These are phyloP conservation scores for Hypothenemus hampei DNA, from an alignment of 1,140 invertebrate genomes.

Conservation along the genomic window DNA sequence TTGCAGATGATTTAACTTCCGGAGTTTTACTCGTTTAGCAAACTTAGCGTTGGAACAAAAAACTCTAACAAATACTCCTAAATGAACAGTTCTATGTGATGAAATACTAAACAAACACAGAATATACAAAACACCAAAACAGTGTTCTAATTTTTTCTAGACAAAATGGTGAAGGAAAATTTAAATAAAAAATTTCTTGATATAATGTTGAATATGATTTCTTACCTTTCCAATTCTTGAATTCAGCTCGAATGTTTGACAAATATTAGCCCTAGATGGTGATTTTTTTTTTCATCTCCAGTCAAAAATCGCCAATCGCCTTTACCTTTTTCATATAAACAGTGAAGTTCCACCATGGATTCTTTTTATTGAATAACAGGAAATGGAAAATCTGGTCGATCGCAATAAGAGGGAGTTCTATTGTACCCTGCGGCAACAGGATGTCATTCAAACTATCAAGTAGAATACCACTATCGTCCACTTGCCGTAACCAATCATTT, in stretches of 20 bases:
- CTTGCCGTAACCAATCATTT: constrained; percentile 31
- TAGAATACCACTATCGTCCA: no score
- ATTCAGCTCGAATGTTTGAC: constrained; percentile 36
- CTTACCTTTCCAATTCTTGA: constrained; percentile 2
- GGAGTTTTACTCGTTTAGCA: constrained; percentile 63
- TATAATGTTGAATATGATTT: no score
- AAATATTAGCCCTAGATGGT: constrained; percentile 31
- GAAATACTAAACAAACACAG: constrained; percentile 27
- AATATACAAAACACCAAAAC: no score
- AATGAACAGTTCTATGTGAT: constrained; percentile 13
- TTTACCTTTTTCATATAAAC: constrained; percentile 34
- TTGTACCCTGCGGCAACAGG: constrained; percentile 25
- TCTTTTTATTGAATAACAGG: constrained; percentile 31
- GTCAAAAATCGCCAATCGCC: constrained; percentile 34
- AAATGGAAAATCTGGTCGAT: constrained; percentile 26
- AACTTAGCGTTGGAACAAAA: constrained; percentile 11
- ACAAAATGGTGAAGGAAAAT: no score
- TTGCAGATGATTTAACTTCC: constrained; percentile 70
- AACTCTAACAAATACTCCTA: constrained; percentile 11
- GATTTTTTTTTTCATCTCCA: constrained; percentile 34
- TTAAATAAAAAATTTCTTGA: no score
- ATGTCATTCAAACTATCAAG: no score
- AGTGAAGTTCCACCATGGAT: constrained; percentile 27
- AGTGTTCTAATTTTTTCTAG: no score
- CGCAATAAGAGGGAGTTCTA: constrained; percentile 23